Conservation (phyloP, 1,140 invertebrate species). For the Drosophila equinoxialis region DNA sequence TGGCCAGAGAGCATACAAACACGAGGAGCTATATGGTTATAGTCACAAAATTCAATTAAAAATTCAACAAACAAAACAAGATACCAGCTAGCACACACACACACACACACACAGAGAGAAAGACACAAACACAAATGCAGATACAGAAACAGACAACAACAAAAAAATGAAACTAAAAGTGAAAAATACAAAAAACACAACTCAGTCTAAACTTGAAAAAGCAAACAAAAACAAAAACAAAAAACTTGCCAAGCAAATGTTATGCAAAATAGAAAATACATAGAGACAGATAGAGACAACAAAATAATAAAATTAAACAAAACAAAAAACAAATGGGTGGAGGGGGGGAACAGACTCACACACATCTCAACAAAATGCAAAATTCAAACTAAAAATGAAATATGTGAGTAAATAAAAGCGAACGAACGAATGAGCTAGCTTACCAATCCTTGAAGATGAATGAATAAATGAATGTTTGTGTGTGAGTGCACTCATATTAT, state of each 20-base stretch:
- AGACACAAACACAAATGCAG: constrained; percentile 25
- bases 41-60: constrained; percentile 75
- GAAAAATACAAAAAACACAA: constrained; percentile 36
- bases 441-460: constrained; percentile 18
- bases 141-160: neutral
- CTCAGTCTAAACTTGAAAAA: constrained; percentile 49
- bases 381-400: constrained; percentile 46
- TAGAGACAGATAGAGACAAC: constrained; percentile 7
- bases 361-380: constrained; percentile 17
- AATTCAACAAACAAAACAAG: constrained; percentile 64
- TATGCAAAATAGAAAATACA: constrained; percentile 42
- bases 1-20: constrained; percentile 24
- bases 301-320: constrained; percentile 4
- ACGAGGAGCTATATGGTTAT: constrained; percentile 39
- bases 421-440: constrained; percentile 23
- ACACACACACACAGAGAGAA: constrained; percentile 5
- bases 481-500: constrained; percentile 37
- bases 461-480: constrained; percentile 7
- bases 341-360: neutral
- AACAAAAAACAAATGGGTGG: neutral
- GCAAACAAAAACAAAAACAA: constrained; percentile 34
- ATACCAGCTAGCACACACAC: constrained; percentile 23
- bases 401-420: constrained; percentile 59
- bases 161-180: constrained; percentile 56
- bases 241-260: constrained; percentile 28